Evolutionary conservation across 2,113 vertebrate genomes (phyloP), one percentile per base, ranked within the genome.

Genomic region (Oryzias curvinotus): DNA sequence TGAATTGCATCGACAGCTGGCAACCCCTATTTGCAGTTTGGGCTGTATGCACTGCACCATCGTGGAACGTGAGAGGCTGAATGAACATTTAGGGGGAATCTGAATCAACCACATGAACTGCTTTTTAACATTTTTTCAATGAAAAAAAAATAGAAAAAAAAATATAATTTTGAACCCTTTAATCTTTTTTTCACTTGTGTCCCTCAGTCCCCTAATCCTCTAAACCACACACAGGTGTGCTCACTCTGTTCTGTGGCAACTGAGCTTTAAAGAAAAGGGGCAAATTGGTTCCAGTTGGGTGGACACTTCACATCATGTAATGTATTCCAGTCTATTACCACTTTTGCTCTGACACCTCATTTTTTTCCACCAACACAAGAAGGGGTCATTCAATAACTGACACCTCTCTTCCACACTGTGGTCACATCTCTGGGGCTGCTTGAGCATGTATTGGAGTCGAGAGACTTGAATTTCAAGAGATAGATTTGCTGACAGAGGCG

Each of bases 291-390:
- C 84, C 82, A 81, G 80, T 73, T 77, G 83, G 45, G 43, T 81
- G 75, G 75, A 85, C 87, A 77, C 86, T 87, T 71, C 71, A 78
- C 84, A 88, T 87, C 80, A 90, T 89, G 87, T 91, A 87, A 91
- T 90, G 85, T 90, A 91, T 92, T 92, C 86, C 80, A 87, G 75
- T 88, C 88, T 91, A 89, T 91, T 90, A 90, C 85, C 80, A 88
- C 79, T 86, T 87, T 85, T 88, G 75, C 87, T 84, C 83, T 87
- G 88, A 90, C 89, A 90, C 85, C 87, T 90, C 85, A 90, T 90
- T 90, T 80, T 79, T 88, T 86, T 82, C 83, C 82, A 87, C 82
- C 87, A 85, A 81, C 85, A 87, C 88, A 85, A 64, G 80, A 80
- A 83, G 84, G 86, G 87, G 88, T 87, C 89, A 90, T 90, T 90